Conservation (phyloP, 2,888 invertebrate genomes). For the Eudasyphora cyanicolor region DNA sequence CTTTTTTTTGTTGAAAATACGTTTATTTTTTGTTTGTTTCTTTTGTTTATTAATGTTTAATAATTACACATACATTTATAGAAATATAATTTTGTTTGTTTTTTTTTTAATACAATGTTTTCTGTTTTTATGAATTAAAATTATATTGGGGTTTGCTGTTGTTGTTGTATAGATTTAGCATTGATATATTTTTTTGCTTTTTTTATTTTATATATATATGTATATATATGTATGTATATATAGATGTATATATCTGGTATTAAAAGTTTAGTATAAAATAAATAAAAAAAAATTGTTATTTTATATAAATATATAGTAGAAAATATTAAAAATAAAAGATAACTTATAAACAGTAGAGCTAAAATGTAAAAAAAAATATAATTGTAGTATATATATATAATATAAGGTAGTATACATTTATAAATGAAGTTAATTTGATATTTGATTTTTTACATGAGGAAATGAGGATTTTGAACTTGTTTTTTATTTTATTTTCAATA, state of each 20-base stretch:
- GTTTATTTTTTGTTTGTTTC: conserved; percentile 40
- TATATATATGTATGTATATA: conserved; percentile 25
- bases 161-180: conserved; percentile 53
- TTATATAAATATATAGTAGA: conserved; percentile 57
- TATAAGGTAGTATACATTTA: conserved; percentile 16
- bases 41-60: conserved; percentile 14
- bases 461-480: conserved; percentile 57
- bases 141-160: conserved; percentile 11
- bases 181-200: conserved; percentile 47
- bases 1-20: conserved; percentile 28
- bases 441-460: conserved; percentile 54
- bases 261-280: conserved; percentile 57
- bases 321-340: conserved; percentile 45
- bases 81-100: conserved; percentile 44
- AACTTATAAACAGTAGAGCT: conserved; percentile 37
- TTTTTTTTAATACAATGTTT: conserved; percentile 36
- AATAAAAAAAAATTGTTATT: conserved; percentile 57
- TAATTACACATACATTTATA: conserved; percentile 57
- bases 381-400: conserved; percentile 16
- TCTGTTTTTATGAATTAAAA: conserved; percentile 39
- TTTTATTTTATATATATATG: conserved; percentile 36
- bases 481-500: conserved; percentile 47
- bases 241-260: conserved; percentile 45
- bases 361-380: conserved; percentile 41
- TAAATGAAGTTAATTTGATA: conserved; percentile 9